Evolutionary conservation across 2,888 invertebrate genomes (phyloP), one percentile per base, ranked within the genome.

Genomic region (Pherbina coryleti): DNA sequence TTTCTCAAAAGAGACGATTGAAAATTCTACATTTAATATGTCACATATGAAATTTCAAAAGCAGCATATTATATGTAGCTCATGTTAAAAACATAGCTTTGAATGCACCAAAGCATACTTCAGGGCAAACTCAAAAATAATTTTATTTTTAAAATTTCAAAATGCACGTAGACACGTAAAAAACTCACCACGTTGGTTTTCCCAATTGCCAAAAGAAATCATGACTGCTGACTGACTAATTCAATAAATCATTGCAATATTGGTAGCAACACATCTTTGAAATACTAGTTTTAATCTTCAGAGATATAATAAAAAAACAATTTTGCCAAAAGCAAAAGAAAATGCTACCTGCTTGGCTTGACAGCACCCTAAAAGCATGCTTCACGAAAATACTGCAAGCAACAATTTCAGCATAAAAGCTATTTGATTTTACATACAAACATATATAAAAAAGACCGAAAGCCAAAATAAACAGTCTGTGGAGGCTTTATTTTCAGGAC

Each of bases 381-480:
- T 44, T 44, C 14, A 44, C 11, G 3, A 4, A 37, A 11, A 44
- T 37, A 44, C 14, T 44, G 14, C 11, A 44, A 44, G 44, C 44
- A 44, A 44, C 44, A 44, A 44, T 44, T 44, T 44, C 44, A 37
- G 37, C 37, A 37, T 37, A 37, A 37, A 37, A 37, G 3, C 37
- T 37, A 37, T 37, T 37, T 37, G 37, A 5, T 8, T 37, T 37
- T 37, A 37, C 37, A 37, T 37, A 37, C 37, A 37, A 37, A 37
- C 37, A 5, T 37, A 37, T 7, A 8, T 37, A 37, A 44, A 44
- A 44, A 44, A 1, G 14, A 11, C 28, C 1, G 72, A 49, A 44
- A 49, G 25, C 71, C 71, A 74, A 71, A 78, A 78, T 78, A 73
- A 78, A 78, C 76, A 76, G 66, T 51, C 22, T 49, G 57, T 31